Conservation (phyloP, 2,113 vertebrate genomes). For the Stictonetta naevosa region DNA sequence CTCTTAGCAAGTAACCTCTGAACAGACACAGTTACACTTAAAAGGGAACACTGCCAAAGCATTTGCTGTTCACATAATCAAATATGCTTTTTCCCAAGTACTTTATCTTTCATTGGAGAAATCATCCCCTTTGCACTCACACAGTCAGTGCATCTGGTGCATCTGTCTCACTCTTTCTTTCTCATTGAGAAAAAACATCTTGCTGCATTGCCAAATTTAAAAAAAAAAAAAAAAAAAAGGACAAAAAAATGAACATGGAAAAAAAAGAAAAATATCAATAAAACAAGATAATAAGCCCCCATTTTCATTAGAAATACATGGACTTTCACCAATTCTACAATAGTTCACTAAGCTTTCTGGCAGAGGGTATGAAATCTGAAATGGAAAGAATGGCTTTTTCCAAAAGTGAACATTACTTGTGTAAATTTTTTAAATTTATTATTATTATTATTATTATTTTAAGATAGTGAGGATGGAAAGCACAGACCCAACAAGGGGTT, state of each 20-base stretch:
- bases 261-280: background rate
- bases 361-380: background rate
- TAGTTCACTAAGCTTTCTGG: background rate
- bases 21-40: background rate
- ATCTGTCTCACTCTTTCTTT: background rate
- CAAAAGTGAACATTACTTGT: background rate
- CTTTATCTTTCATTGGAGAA: constrained; percentile 21
- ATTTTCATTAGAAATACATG: background rate
- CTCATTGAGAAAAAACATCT: background rate
- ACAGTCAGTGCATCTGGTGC: background rate
- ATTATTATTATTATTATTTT: background rate
- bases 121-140: background rate
- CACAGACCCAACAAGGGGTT: background rate
- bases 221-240: background rate
- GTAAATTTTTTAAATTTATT: background rate
- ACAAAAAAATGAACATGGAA: rapidly evolving
- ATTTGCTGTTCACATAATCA: background rate
- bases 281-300: background rate
- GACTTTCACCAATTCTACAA: background rate
- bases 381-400: background rate
- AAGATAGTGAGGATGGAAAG: background rate
- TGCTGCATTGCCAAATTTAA: background rate
- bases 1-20: background rate
- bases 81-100: background rate
- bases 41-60: constrained; percentile 20